Percentiles rank a stretch among this genome's conserved stretches.
Evolutionary conservation across 2,113 vertebrate species (phyloP).

Genomic region (Oncorhynchus tshawytscha): DNA sequence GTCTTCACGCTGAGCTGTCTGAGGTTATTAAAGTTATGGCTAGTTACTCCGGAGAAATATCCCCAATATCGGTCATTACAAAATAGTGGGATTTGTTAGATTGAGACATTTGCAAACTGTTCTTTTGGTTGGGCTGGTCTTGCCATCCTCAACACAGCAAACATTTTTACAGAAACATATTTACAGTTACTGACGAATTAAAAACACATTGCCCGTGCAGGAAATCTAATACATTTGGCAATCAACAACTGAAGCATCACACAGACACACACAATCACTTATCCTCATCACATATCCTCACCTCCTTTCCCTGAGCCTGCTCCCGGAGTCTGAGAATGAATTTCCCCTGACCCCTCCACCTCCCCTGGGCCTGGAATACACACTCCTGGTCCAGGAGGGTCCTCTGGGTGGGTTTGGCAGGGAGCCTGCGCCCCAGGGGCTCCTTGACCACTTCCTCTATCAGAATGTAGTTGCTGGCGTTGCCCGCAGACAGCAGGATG

Average conservation of each 20-base stretch:
- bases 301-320: slow-evolving; percentile 78
- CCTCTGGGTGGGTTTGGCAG: slow-evolving; percentile 74
- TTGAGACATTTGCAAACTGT: too few relatives aligned
- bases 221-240: too few relatives aligned
- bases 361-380: slow-evolving; percentile 82
- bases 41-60: too few relatives aligned
- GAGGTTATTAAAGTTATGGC: too few relatives aligned
- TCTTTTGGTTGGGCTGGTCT: too few relatives aligned
- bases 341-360: slow-evolving; percentile 83
- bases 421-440: slow-evolving; percentile 70
- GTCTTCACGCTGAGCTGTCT: neutral
- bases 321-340: slow-evolving; percentile 85
- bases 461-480: slow-evolving; percentile 79
- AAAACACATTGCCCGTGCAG: too few relatives aligned
- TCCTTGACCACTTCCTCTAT: slow-evolving; percentile 82
- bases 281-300: neutral
- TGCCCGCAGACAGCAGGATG: slow-evolving; percentile 79
- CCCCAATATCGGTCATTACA: too few relatives aligned
- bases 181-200: too few relatives aligned
- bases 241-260: too few relatives aligned
- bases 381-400: slow-evolving; percentile 81
- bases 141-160: too few relatives aligned
- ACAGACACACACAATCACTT: neutral
- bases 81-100: too few relatives aligned
- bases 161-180: too few relatives aligned